These are phyloP conservation scores for Deroptyus accipitrinus DNA, from an alignment of 2,113 vertebrate species.

Conservation along the genomic window DNA sequence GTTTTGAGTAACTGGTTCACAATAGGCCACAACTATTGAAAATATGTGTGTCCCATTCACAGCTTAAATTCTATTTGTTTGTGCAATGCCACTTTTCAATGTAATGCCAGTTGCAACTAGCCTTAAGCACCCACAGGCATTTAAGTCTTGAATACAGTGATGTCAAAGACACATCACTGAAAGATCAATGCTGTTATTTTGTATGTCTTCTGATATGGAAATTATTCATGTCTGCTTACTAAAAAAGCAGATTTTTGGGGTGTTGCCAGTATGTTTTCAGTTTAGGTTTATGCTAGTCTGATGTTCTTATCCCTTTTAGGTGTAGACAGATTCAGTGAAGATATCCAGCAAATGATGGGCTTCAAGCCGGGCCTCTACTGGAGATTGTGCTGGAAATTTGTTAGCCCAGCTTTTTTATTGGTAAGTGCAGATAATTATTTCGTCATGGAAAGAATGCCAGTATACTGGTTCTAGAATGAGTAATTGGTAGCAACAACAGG, in stretches of 20 bases:
- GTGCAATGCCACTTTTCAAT: neutral
- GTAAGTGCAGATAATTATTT: conserved; percentile 70
- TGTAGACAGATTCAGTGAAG: conserved; percentile 97
- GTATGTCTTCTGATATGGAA: neutral
- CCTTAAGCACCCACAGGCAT: neutral
- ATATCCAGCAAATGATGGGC: conserved; percentile 97
- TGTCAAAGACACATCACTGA: neutral
- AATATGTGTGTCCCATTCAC: neutral
- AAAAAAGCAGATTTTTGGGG: neutral
- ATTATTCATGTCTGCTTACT: neutral
- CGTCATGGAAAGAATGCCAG: neutral
- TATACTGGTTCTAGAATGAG: neutral
- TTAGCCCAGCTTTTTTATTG: conserved; percentile 94
- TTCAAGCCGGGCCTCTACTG: conserved; percentile 99
- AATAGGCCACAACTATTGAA: neutral
- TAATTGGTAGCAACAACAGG: neutral
- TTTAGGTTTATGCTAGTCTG: neutral
- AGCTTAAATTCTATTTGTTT: neutral
- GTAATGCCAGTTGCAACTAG: neutral
- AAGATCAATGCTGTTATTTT: neutral
- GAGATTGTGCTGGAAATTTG: conserved; percentile 98
- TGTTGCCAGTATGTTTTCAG: neutral
- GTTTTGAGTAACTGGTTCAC: neutral
- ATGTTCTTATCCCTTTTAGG: conserved; percentile 69
- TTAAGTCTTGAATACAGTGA: neutral